These are phyloP conservation scores for Pungitius pungitius DNA, from an alignment of 2,113 vertebrate species.

Conservation along the genomic window DNA sequence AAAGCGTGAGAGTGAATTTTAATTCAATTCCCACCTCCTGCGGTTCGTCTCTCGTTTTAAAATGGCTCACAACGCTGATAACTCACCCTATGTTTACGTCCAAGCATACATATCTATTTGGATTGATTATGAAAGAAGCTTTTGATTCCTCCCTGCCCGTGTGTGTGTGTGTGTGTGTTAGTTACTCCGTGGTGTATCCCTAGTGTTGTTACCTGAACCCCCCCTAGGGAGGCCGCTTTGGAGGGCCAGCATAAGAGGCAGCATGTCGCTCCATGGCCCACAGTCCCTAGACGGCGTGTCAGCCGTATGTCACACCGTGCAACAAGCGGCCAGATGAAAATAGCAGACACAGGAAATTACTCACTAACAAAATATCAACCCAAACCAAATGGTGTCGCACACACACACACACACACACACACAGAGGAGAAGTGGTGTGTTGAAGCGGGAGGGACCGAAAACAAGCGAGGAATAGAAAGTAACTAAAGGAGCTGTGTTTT, in stretches of 20 bases:
- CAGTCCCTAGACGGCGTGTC: conserved; percentile 65
- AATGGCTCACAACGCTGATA: not conserved
- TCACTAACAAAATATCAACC: conserved; percentile 12
- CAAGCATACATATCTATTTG: not conserved
- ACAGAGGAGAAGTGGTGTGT: conserved; percentile 50
- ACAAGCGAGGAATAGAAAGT: conserved; percentile 68
- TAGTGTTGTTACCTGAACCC: conserved; percentile 69
- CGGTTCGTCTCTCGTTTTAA: conserved; percentile 30
- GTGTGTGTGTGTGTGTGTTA: conserved; percentile 14
- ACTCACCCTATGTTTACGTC: not conserved
- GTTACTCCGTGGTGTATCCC: conserved; percentile 29
- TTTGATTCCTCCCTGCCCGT: not conserved
- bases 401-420: too few species aligned
- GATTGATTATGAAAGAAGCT: conserved; percentile 1
- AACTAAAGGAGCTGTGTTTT: conserved; percentile 31
- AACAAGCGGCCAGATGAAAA: conserved; percentile 16
- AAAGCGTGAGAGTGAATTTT: conserved; percentile 35
- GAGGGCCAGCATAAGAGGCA: conserved; percentile 57
- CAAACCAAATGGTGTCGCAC: conserved; percentile 20
- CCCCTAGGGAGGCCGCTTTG: conserved; percentile 64
- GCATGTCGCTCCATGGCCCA: conserved; percentile 34
- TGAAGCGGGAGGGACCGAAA: conserved; percentile 39
- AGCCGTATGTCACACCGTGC: conserved; percentile 45
- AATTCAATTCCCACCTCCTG: conserved; percentile 29
- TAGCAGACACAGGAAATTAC: conserved; percentile 25